Base-by-base conservation (phyloP, 2,888 invertebrate genomes). In the Mechanitis mazaeus region DNA sequence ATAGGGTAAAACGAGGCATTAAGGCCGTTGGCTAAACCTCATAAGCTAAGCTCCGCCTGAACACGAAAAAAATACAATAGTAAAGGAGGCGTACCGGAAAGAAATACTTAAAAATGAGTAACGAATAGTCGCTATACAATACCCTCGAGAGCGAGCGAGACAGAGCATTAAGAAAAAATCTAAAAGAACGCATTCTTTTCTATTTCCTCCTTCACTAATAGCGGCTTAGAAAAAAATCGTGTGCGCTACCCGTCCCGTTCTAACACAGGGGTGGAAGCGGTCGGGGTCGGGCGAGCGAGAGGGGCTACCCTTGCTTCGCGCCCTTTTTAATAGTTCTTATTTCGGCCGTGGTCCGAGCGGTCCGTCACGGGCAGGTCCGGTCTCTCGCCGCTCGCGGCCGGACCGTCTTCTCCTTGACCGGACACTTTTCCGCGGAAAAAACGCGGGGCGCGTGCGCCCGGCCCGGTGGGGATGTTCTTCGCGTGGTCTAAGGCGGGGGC, bases 351-450 rank as follows among this genome's bases (percentile, higher is more conserved):
- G 86, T 85, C 85, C 85, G 85, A 80, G 75, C 83, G 83, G 83
- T 78, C 80, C 79, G 83, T 77, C 78, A 77, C 75, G 73, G 75
- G 69, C 73, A 69, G 71, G 69, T 74, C 63, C 59, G 65, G 61
- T 63, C 50, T 61, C 56, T 66, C 58, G 63, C 66, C 67, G 57
- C 63, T 59, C 61, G 56, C 75, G 69, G 72, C 70, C 72, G 70
- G 64, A 76, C 76, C 83, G 85, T 85, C 87, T 85, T 86, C 85
- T 87, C 84, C 89, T 89, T 87, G 84, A 84, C 85, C 88, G 87
- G 85, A 82, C 87, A 84, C 87, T 90, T 90, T 90, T 90, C 90
- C 87, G 87, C 87, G 87, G 88, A 87, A 88, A 88, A 88, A 87
- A 83, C 87, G 84, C 79, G 77, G 85, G 86, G 89, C 89, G 89